A percentile compares a stretch with the other conserved stretches of the same genome.
Conservation (phyloP, 2,113 vertebrate genomes). For the Motacilla tschutschensis region DNA sequence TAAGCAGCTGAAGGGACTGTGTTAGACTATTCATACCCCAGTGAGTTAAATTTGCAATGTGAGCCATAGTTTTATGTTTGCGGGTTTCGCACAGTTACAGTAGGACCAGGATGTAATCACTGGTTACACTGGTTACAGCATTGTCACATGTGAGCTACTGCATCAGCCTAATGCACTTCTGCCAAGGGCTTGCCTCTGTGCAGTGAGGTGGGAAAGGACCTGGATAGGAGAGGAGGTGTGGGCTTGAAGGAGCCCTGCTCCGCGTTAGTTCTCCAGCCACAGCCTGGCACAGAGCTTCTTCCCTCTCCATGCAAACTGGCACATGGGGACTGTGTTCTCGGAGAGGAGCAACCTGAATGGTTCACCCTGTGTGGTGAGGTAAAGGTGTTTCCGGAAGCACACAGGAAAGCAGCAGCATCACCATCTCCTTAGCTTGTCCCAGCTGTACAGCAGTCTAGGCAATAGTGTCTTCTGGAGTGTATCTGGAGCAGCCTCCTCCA, state of each 20-base stretch:
- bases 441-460: not conserved
- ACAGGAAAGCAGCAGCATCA: not conserved
- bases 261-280: not conserved
- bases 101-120: not conserved
- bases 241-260: not conserved
- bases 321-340: not conserved
- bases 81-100: not conserved
- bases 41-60: not conserved
- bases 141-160: not conserved
- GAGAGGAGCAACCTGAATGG: not conserved
- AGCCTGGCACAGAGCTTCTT: not conserved
- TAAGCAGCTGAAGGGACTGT: not conserved
- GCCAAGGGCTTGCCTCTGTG: not conserved
- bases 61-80: not conserved
- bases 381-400: not conserved
- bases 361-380: not conserved
- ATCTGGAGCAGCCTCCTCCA: not conserved
- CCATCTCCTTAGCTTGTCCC: not conserved
- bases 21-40: not conserved
- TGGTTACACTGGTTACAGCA: not conserved
- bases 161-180: not conserved
- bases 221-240: not conserved
- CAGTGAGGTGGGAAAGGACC: not conserved
- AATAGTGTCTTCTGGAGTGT: not conserved
- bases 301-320: not conserved